Conservation (phyloP, 92 coral and sea anemone species). For the Anthopleura xanthogrammica region DNA sequence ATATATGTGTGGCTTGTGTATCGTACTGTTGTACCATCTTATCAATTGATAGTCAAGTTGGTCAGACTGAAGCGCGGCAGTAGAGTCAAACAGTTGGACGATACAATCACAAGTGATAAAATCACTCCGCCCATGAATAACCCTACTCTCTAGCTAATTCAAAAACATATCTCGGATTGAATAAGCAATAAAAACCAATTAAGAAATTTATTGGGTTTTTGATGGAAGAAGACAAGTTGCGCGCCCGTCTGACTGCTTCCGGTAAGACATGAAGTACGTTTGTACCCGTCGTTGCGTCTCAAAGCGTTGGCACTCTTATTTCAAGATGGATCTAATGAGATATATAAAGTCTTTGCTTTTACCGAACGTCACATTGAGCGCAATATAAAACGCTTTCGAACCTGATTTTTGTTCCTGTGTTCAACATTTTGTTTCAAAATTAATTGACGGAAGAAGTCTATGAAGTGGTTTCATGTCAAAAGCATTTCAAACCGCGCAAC, state of each 20-base stretch:
- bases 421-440: neutral
- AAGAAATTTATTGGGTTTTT: slow-evolving; percentile 3
- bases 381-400: neutral
- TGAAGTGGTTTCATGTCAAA: neutral
- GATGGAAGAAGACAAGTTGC: neutral
- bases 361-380: neutral
- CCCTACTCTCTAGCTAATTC: slow-evolving; percentile 1
- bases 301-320: neutral
- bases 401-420: neutral
- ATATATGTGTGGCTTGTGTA: neutral
- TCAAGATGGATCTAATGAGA: neutral
- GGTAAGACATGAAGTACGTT: neutral
- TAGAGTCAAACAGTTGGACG: neutral
- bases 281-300: neutral
- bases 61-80: slow-evolving; percentile 8
- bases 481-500: neutral
- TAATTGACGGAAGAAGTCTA: neutral
- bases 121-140: slow-evolving; percentile 6
- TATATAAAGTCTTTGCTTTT: neutral
- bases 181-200: slow-evolving; percentile 1
- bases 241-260: slow-evolving; percentile 2
- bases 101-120: neutral
- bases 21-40: neutral
- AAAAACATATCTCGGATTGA: neutral
- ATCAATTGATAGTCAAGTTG: neutral